Base-by-base conservation (phyloP, 1,140 invertebrate genomes). In the Procambarus clarkii region DNA sequence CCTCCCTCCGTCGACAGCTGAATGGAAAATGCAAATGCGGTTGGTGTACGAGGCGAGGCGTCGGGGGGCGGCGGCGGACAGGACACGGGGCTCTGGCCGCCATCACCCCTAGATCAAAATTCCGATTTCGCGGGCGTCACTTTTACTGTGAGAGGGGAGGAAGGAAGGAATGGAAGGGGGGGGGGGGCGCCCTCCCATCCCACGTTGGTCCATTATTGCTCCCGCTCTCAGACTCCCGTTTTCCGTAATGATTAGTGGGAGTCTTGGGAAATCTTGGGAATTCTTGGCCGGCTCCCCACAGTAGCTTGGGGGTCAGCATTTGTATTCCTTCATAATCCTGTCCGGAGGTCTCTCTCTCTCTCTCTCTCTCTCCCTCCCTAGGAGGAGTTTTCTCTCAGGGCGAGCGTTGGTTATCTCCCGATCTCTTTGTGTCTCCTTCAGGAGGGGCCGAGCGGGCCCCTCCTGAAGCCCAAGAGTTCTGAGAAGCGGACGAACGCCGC, bases 271-370 rank as follows among this genome's bases (percentile, higher is more conserved):
- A 91, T 91, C 88, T 91, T 85, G 82, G 82, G 82, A 74, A 34
- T 71, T 54, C n/a, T n/a, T n/a, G n/a, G n/a, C n/a, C n/a, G n/a
- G n/a, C n/a, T 85, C n/a, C 82, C 88, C 88, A 46, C 50, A 76
- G 71, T 82, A 86, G 21, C 44, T 64, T 54, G n/a, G n/a, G 54
- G 54, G 58, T 64, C 88, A 74, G 88, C 88, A 91, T 91, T 91
- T 91, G 83, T 91, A 91, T 91, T 91, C 88, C 71, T 85, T 91
- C 88, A 91, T 91, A 91, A 85, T 85, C 46, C 45, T 44, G 24
- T 80, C 44, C n/a, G 21, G 48, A n/a, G 8, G 21, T 69, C 44
- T 50, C 44, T n/a, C n/a, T n/a, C n/a, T n/a, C n/a, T n/a, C n/a
- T n/a, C n/a, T 54, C 80, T 15, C 50, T 24, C 21, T 50, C 50